Conservation (phyloP, 2,113 vertebrate species). For the Barnardius zonarius region DNA sequence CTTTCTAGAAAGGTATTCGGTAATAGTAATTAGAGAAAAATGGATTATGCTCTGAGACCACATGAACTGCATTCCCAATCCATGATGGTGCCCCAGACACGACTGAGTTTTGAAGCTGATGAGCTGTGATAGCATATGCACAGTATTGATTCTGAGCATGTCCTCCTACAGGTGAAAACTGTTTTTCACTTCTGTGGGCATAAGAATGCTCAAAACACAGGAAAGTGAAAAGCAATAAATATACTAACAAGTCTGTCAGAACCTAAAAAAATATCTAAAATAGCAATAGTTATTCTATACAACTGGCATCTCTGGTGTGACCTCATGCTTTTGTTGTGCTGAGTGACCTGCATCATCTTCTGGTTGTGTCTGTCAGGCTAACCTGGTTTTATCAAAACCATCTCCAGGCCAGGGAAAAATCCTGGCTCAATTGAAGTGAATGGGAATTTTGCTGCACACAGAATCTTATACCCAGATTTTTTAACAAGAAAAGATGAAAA, state of each 20-base stretch:
- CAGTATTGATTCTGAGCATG: not conserved
- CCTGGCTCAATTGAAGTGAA: not conserved
- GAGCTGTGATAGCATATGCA: not conserved
- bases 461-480: conserved; percentile 15
- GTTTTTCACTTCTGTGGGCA: not conserved
- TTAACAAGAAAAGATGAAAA: not conserved
- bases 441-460: not conserved
- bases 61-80: not conserved
- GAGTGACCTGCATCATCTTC: not conserved
- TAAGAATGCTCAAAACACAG: not conserved
- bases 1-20: not conserved
- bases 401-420: not conserved
- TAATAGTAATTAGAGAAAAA: not conserved
- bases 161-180: not conserved
- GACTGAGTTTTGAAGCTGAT: not conserved
- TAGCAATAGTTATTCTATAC: not conserved
- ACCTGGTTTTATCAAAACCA: not conserved
- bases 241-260: not conserved
- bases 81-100: not conserved
- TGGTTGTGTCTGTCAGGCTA: not conserved
- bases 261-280: not conserved
- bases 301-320: not conserved
- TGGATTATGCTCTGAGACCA: accelerated
- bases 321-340: not conserved
- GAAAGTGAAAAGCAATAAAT: not conserved